These are phyloP conservation scores for Arizona elegans DNA, from an alignment of 2,113 vertebrate genomes.

Conservation along the genomic window DNA sequence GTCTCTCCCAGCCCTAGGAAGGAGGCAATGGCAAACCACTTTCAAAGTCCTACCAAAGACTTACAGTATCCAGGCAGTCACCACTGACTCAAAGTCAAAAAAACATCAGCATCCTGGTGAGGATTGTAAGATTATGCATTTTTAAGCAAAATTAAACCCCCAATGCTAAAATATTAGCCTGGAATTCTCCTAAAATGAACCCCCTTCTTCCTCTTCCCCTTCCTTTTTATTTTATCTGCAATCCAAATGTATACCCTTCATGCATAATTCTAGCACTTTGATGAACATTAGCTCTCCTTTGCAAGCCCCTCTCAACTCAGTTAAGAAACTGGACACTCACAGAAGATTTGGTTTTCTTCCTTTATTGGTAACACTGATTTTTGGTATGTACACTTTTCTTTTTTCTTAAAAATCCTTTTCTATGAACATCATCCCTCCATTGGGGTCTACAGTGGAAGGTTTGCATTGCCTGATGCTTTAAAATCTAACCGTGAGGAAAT, in stretches of 20 bases:
- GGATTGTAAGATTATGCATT: neutral
- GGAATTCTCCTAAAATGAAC: neutral
- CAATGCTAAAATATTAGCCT: neutral
- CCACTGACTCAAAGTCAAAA: neutral
- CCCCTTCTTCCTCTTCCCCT: neutral
- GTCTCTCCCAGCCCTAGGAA: neutral
- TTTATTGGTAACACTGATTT: conserved; percentile 56
- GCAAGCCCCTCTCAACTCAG: neutral
- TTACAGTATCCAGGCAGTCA: neutral
- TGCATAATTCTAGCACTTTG: neutral
- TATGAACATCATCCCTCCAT: conserved; percentile 44
- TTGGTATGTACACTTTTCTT: conserved; percentile 28
- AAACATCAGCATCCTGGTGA: neutral
- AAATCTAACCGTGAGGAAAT: neutral
- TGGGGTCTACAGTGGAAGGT: conserved; percentile 29
- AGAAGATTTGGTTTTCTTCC: conserved; percentile 33
- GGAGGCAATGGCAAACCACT: neutral
- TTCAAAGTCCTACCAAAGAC: neutral
- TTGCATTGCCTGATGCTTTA: conserved; percentile 37
- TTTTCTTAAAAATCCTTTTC: conserved; percentile 10
- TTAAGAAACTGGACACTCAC: conserved; percentile 14
- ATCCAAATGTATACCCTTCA: neutral
- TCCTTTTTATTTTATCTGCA: neutral
- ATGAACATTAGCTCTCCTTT: neutral
- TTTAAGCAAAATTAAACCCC: neutral